Base-by-base conservation (phyloP, 2,888 invertebrate genomes). In the Campaea margaritaria region DNA sequence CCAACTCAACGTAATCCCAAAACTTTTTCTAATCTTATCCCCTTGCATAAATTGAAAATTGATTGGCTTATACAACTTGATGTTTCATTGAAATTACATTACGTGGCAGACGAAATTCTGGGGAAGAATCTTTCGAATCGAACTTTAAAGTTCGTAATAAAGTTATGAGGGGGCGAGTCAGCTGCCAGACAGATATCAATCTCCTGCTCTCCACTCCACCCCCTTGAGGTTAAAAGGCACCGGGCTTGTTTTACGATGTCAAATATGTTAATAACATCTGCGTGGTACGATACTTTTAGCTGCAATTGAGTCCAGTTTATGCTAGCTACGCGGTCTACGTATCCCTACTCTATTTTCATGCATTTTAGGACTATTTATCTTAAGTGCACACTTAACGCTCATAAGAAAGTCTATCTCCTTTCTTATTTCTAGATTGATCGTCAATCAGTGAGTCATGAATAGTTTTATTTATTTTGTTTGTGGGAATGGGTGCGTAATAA, bases 151-250 rank as follows among this genome's bases (percentile, higher is more conserved):
- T 44, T 54, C 31, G 14, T 49, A 62, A 55, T 58, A 44, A 55
- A 55, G 44, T 55, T 57, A 45, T 53, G 53, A 38, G 28, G 44
- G 41, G 15, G 44, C 13, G 28, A 44, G 48, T 61, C 52, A 53
- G 43, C 46, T 13, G 36, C 56, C 54, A 59, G 56, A 62, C 53
- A 41, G 39, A 58, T 43, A 53, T 41, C 52, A 55, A 55, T 60
- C 44, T 44, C 28, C 47, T 48, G 48, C n/a, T 44, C 16, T 28
- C 15, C 15, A 43, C 46, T 39, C 56, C n/a, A n/a, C n/a, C 55
- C 45, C 39, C 28, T 57, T n/a, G 14, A 31, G 16, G n/a, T 31
- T 13, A 21, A 38, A n/a, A n/a, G 1, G 7, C 39, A 54, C 46
- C 28, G n/a, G 43, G 50, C 38, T 45, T 15, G 54, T 41, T 31